Evolutionary conservation across 2,113 vertebrate genomes (phyloP).

Genomic region (Proterorhinus semilunaris): DNA sequence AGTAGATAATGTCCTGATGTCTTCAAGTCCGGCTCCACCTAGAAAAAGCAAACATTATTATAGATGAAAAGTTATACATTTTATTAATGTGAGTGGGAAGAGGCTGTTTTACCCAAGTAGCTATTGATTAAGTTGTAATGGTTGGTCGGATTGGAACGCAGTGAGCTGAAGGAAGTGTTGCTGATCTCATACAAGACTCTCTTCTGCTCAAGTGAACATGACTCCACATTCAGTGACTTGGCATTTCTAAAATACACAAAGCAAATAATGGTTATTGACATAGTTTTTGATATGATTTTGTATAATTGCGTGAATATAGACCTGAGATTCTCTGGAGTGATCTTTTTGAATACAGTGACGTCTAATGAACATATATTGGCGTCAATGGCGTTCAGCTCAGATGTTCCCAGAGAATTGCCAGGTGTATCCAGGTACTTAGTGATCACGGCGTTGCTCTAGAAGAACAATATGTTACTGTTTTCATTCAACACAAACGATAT

Average conservation of each 20-base stretch:
- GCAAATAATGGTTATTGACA: background rate
- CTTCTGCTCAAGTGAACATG: slow-evolving; percentile 53
- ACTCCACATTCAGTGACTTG: slow-evolving; percentile 21
- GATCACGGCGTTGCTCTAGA: slow-evolving; percentile 71
- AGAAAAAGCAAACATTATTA: slow-evolving; percentile 5
- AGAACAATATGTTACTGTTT: background rate
- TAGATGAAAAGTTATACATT: background rate
- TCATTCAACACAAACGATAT: background rate
- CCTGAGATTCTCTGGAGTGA: slow-evolving; percentile 47
- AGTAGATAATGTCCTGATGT: slow-evolving; percentile 28
- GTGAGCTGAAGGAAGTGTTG: slow-evolving; percentile 35
- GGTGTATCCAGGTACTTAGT: slow-evolving; percentile 54
- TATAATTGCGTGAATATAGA: slow-evolving; percentile 5
- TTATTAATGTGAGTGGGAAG: background rate
- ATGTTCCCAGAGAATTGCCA: slow-evolving; percentile 57
- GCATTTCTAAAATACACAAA: slow-evolving; percentile 32
- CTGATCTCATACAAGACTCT: slow-evolving; percentile 44
- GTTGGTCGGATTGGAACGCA: fast-evolving
- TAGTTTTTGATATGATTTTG: background rate
- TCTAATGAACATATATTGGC: slow-evolving; percentile 74
- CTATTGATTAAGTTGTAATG: slow-evolving; percentile 16
- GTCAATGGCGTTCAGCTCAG: slow-evolving; percentile 55
- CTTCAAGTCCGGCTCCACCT: slow-evolving; percentile 39
- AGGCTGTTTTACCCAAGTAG: slow-evolving; percentile 31
- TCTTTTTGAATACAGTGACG: slow-evolving; percentile 19